Base-by-base conservation (phyloP, 1,140 invertebrate genomes). In the Himalopsyche phryganea region DNA sequence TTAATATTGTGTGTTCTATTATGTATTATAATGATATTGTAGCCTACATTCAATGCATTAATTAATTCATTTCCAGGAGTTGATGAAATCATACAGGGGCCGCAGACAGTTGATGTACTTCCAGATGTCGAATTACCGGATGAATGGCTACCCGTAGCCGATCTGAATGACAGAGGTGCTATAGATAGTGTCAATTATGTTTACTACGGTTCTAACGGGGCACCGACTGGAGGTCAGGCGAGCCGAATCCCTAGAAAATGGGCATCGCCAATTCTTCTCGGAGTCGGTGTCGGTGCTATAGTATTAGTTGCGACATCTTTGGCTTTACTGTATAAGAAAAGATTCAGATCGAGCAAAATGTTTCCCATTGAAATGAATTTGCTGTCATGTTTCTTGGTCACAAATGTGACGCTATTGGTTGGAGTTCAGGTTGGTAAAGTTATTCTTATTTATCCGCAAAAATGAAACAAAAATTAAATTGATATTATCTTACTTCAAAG, bases 121-220 rank as follows among this genome's bases (percentile, higher is more conserved):
- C 54, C 66, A 2, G 74, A 77, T 17, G 60, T 74, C 0, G 75
- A 77, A 20, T 49, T 77, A 1, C 75, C 76, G 7, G 73, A 75
- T 53, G 71, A 77, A 53, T 74, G 72, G 0, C 59, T 78, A 20
- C 72, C 74, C 3, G 75, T 77, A 52, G 69, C 67, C 9, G 76
- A 78, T 61, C 65, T 78, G 0, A 73, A 71, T 18, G 76, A 77
- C 47, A 71, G 76, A 13, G 75, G 77, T 49, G 71, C 76, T 13
- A 78, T 78, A 5, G 76, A 78, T 36, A 77, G 75, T 44, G 72
- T 78, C 9, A 74, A 74, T 11, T 77, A 77, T 55, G 61, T 77
- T 17, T 77, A 78, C 44, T 63, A 54, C 41, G 61, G 56, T 0
- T 15, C 41, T 6, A 40, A 40, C 11, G 4, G 17, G n/a, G 42